These are phyloP conservation scores for Bubo bubo DNA, from an alignment of 2,113 vertebrate genomes.

Conservation along the genomic window DNA sequence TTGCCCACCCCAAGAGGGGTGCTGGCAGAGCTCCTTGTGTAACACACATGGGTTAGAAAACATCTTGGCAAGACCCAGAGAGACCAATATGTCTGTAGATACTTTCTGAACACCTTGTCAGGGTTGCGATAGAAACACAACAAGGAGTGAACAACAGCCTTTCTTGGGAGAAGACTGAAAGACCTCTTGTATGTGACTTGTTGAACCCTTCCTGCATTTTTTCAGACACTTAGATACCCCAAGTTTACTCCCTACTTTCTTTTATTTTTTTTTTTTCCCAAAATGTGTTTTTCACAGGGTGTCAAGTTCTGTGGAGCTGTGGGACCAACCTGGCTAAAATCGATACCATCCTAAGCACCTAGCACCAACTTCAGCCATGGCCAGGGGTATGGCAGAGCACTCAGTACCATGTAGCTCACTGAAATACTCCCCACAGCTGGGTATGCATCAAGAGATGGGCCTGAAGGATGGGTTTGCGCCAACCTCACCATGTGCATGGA, in stretches of 20 bases:
- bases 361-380: rapidly evolving
- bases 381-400: neutral
- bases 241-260: neutral
- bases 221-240: neutral
- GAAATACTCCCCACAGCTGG: neutral
- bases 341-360: neutral
- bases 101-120: neutral
- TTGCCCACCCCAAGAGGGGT: neutral
- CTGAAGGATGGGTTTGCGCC: neutral
- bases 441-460: neutral
- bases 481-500: no score
- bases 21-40: neutral
- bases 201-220: neutral
- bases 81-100: neutral
- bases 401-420: neutral
- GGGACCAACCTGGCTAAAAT: neutral
- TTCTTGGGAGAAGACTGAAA: neutral
- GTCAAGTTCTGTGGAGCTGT: neutral
- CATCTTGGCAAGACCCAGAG: neutral
- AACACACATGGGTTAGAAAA: neutral
- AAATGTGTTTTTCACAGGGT: neutral
- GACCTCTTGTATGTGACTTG: neutral
- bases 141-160: neutral
- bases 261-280: neutral
- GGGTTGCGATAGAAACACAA: neutral